A percentile compares a stretch with the other conserved stretches of the same genome.
phyloP scores from a whole-genome alignment of 2,888 invertebrate species.

The Pandemis heparana region DNA sequence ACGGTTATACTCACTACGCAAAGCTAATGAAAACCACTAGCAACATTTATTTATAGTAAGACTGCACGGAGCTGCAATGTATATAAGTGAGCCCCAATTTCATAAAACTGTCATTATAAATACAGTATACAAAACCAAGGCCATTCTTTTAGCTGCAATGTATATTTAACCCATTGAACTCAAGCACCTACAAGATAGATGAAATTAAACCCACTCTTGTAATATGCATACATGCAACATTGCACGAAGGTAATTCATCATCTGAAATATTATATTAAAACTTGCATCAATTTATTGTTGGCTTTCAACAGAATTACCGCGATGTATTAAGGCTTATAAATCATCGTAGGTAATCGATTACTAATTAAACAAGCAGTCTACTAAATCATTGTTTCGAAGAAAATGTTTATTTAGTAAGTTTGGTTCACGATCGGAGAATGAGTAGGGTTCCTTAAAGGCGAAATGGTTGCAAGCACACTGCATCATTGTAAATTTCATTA shows the following conservation, averaged over 20 bases:
- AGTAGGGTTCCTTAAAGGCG: background rate
- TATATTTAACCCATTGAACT: background rate
- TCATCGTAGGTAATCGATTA: slow-evolving; percentile 33
- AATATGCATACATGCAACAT: slow-evolving; percentile 23
- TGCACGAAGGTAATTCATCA: slow-evolving; percentile 30
- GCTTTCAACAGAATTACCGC: slow-evolving; percentile 41
- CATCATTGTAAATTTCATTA: background rate
- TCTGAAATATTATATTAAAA: slow-evolving; percentile 37
- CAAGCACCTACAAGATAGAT: background rate
- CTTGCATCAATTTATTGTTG: slow-evolving; percentile 41
- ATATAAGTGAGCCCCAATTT: background rate
- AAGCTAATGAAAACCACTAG: no score
- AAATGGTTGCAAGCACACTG: background rate
- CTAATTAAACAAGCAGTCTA: slow-evolving; percentile 22
- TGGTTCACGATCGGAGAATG: background rate
- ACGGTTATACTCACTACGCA: no score
- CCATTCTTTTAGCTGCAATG: background rate
- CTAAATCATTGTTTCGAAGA: slow-evolving; percentile 27
- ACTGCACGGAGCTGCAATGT: no score
- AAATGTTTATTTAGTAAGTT: slow-evolving; percentile 15
- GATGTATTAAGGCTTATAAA: slow-evolving; percentile 36
- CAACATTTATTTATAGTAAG: no score
- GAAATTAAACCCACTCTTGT: slow-evolving; percentile 14
- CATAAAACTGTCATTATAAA: background rate
- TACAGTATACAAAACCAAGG: background rate